Evolutionary conservation across 2,888 invertebrate genomes (phyloP).

Genomic region (Orthosia incerta): DNA sequence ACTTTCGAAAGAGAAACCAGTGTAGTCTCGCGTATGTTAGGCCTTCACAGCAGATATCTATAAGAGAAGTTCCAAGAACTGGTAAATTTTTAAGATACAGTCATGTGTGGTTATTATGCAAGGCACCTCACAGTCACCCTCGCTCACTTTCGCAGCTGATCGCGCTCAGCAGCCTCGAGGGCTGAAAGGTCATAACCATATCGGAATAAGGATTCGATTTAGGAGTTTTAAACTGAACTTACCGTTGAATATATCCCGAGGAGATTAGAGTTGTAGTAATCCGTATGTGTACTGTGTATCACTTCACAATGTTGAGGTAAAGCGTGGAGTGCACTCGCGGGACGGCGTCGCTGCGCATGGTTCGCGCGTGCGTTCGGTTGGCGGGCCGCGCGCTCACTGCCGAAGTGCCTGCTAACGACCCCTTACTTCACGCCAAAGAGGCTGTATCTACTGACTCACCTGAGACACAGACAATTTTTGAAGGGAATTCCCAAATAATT

Average conservation of each 20-base stretch:
- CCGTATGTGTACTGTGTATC: slow-evolving; percentile 77
- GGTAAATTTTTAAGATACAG: not conserved
- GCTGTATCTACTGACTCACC: slow-evolving; percentile 58
- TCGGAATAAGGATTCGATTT: slow-evolving; percentile 7
- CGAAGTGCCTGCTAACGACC: slow-evolving; percentile 54
- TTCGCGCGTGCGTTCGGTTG: slow-evolving; percentile 80
- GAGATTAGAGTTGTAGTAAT: slow-evolving; percentile 69
- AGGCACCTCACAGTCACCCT: slow-evolving; percentile 67
- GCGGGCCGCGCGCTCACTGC: slow-evolving; percentile 85
- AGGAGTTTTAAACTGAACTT: slow-evolving; percentile 55
- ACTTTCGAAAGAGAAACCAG: slow-evolving; percentile 83
- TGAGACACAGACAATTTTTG: slow-evolving; percentile 13
- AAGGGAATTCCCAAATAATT: slow-evolving; percentile 37
- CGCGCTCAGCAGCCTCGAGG: slow-evolving; percentile 66
- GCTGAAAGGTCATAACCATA: slow-evolving; percentile 69
- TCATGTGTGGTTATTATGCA: slow-evolving; percentile 58
- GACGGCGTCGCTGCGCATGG: slow-evolving; percentile 79
- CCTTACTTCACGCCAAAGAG: slow-evolving; percentile 46
- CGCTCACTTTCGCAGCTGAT: slow-evolving; percentile 86
- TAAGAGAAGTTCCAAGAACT: slow-evolving; percentile 1
- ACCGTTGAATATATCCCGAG: slow-evolving; percentile 69
- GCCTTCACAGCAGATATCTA: slow-evolving; percentile 7
- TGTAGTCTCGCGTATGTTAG: slow-evolving; percentile 34
- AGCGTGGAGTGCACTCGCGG: slow-evolving; percentile 84
- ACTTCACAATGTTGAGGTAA: slow-evolving; percentile 84